phyloP scores from a whole-genome alignment of 1,140 invertebrate genomes.

The Manduca sexta region DNA sequence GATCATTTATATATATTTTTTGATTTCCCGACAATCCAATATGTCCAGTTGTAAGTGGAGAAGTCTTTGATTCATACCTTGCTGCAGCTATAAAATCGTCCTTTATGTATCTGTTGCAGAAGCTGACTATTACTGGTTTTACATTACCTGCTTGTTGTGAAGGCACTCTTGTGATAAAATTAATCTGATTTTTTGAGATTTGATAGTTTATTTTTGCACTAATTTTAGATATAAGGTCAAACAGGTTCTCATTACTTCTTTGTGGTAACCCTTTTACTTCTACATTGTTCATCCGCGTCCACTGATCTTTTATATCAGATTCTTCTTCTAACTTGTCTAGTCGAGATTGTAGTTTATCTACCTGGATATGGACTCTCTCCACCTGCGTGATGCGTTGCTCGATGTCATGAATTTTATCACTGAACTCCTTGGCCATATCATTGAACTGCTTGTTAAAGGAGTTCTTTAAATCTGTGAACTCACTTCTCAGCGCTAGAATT shows the following conservation, averaged over 20 bases:
- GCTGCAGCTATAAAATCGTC: slow-evolving; percentile 16
- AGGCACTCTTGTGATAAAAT: slow-evolving; percentile 8
- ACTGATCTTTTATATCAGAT: not conserved
- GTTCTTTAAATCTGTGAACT: slow-evolving; percentile 1
- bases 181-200: slow-evolving; percentile 7
- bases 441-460: not conserved
- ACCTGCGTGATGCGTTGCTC: not conserved
- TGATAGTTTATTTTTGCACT: slow-evolving; percentile 4
- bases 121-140: slow-evolving; percentile 12
- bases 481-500: not conserved
- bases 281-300: slow-evolving; percentile 4
- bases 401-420: not conserved
- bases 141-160: slow-evolving; percentile 1
- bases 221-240: slow-evolving; percentile 7
- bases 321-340: slow-evolving; percentile 3
- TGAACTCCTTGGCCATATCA: too few species aligned
- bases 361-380: not conserved
- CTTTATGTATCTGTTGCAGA: slow-evolving; percentile 6
- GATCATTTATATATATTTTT: slow-evolving; percentile 5
- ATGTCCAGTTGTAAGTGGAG: not conserved
- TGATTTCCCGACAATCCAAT: slow-evolving; percentile 1
- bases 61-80: not conserved
- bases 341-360: not conserved
- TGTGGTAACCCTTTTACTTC: slow-evolving; percentile 8
- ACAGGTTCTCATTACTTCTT: slow-evolving; percentile 6